Evolutionary conservation across 2,113 vertebrate genomes (phyloP).

Genomic region (Mesocricetus auratus): DNA sequence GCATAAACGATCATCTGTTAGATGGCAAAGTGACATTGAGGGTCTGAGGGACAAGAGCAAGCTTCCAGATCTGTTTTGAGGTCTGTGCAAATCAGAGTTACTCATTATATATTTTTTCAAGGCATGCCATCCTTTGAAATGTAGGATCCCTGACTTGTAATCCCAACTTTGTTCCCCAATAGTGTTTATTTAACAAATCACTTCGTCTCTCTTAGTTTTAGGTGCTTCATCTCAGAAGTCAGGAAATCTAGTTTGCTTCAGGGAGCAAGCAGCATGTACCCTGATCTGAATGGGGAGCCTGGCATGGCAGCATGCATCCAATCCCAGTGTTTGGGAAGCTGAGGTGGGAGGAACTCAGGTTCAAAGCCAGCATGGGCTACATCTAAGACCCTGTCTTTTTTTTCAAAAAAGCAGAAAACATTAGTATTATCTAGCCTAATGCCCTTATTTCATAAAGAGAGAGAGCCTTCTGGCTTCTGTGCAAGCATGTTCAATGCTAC

Average conservation of each 20-base stretch:
- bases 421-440: not conserved
- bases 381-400: not conserved
- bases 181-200: slow-evolving; percentile 12
- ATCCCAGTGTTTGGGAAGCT: not conserved
- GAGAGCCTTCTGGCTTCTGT: not conserved
- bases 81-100: not conserved
- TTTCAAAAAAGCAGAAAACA: not conserved
- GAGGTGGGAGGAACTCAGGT: not conserved
- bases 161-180: not conserved
- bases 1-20: not conserved
- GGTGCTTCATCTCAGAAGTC: not conserved
- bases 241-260: not conserved
- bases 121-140: slow-evolving; percentile 26
- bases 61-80: slow-evolving; percentile 8
- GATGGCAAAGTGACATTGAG: not conserved
- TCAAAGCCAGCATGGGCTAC: not conserved
- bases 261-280: not conserved
- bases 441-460: not conserved
- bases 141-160: slow-evolving; percentile 9
- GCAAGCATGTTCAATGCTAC: not conserved
- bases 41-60: not conserved
- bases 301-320: not conserved
- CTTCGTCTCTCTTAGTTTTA: slow-evolving; percentile 7
- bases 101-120: slow-evolving; percentile 47
- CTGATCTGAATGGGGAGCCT: no score